phyloP scores from a whole-genome alignment of 2,797 vertebrate genomes.

The Spatula versicolor region DNA sequence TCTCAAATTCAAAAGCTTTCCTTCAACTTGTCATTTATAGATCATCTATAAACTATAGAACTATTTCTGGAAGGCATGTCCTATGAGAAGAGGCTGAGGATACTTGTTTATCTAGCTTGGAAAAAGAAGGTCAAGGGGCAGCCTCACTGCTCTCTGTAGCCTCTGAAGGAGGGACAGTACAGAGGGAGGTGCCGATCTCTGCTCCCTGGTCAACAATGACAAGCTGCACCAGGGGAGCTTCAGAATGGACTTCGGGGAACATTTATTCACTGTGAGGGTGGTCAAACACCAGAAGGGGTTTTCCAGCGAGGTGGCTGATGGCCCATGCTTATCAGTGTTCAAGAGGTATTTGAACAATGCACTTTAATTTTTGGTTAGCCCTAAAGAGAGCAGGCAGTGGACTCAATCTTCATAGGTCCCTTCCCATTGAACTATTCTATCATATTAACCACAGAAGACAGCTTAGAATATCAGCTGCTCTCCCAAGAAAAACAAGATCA shows the following conservation, averaged over 20 bases:
- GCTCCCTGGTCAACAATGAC: background rate
- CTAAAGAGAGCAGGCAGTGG: background rate
- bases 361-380: background rate
- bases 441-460: background rate
- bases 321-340: background rate
- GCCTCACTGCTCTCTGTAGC: too few species aligned
- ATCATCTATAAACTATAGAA: background rate
- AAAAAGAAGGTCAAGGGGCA: background rate
- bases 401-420: background rate
- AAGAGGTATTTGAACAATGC: background rate
- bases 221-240: background rate
- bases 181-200: background rate
- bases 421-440: background rate
- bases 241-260: background rate
- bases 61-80: background rate
- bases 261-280: background rate
- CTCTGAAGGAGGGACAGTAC: background rate
- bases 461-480: background rate
- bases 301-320: background rate
- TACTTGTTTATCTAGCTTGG: background rate
- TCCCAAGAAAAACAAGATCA: background rate
- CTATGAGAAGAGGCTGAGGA: background rate
- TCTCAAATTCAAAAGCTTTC: background rate
- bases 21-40: background rate
- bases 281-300: background rate